Conservation (phyloP, 2,113 vertebrate genomes). For the Epinephelus moara region DNA sequence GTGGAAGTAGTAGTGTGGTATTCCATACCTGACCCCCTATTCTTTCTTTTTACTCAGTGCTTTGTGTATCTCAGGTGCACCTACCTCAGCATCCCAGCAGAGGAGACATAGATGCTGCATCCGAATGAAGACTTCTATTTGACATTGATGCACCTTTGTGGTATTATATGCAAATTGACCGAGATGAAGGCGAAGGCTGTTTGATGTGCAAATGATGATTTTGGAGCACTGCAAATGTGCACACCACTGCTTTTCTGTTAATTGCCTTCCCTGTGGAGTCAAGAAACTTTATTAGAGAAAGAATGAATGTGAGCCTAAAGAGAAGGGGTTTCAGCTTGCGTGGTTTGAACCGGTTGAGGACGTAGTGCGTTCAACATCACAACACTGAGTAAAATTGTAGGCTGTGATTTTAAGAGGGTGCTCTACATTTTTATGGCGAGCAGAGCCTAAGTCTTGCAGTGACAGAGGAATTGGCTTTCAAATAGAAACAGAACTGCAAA, state of each 20-base stretch:
- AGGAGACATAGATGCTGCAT: slow-evolving; percentile 43
- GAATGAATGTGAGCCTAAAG: slow-evolving; percentile 53
- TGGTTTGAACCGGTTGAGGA: slow-evolving; percentile 42
- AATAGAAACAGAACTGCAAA: slow-evolving; percentile 18
- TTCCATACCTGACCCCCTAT: slow-evolving; percentile 11
- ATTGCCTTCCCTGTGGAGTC: slow-evolving; percentile 77
- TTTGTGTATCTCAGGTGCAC: slow-evolving; percentile 27
- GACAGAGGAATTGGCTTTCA: slow-evolving; percentile 12
- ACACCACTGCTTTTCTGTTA: slow-evolving; percentile 76
- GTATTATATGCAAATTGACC: slow-evolving; percentile 80
- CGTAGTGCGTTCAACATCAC: slow-evolving; percentile 36
- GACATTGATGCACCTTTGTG: slow-evolving; percentile 79
- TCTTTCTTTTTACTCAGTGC: slow-evolving; percentile 26
- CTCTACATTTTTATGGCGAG: slow-evolving; percentile 5
- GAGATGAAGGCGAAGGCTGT: slow-evolving; percentile 65
- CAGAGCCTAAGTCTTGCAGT: background rate
- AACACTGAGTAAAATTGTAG: slow-evolving; percentile 36
- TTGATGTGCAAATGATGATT: slow-evolving; percentile 83
- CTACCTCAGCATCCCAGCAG: slow-evolving; percentile 43
- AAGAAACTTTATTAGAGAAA: slow-evolving; percentile 72
- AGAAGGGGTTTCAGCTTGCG: slow-evolving; percentile 46
- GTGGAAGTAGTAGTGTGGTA: background rate
- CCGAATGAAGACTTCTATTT: slow-evolving; percentile 73
- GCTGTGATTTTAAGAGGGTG: slow-evolving; percentile 11
- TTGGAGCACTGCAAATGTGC: slow-evolving; percentile 71